These are phyloP conservation scores for Orthonyx spaldingii DNA, from an alignment of 2,113 vertebrate species.

Conservation along the genomic window DNA sequence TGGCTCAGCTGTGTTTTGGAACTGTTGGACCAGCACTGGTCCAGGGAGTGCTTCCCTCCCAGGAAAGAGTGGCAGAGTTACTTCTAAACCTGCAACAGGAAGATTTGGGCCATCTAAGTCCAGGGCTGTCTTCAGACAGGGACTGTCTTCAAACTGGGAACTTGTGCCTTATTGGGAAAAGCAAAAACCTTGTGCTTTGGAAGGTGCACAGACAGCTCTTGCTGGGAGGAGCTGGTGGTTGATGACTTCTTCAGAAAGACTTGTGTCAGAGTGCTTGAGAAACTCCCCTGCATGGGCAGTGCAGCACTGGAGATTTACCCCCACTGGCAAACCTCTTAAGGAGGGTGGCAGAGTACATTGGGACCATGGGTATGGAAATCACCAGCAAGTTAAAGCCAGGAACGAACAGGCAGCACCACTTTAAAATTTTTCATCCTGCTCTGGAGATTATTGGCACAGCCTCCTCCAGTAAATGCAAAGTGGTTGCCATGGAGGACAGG, in stretches of 20 bases:
- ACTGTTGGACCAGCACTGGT: not conserved
- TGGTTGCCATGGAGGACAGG: conserved; percentile 61
- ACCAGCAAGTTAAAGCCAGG: not conserved
- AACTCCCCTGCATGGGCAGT: not conserved
- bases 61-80: not conserved
- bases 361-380: not conserved
- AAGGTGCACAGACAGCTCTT: not conserved
- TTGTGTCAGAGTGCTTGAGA: not conserved
- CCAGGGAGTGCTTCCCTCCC: not conserved
- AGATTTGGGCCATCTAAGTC: not conserved
- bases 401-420: not conserved
- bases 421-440: conserved; percentile 35
- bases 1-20: not conserved
- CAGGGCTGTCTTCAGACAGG: not conserved
- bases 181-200: not conserved
- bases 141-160: not conserved
- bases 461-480: conserved; percentile 13
- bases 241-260: not conserved
- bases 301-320: not conserved
- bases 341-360: not conserved
- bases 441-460: conserved; percentile 28
- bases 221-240: not conserved
- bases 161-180: not conserved
- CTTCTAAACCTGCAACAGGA: not conserved
- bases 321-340: not conserved